These are phyloP conservation scores for Chaetodon trifascialis DNA, from an alignment of 2,113 vertebrate species.

Conservation along the genomic window DNA sequence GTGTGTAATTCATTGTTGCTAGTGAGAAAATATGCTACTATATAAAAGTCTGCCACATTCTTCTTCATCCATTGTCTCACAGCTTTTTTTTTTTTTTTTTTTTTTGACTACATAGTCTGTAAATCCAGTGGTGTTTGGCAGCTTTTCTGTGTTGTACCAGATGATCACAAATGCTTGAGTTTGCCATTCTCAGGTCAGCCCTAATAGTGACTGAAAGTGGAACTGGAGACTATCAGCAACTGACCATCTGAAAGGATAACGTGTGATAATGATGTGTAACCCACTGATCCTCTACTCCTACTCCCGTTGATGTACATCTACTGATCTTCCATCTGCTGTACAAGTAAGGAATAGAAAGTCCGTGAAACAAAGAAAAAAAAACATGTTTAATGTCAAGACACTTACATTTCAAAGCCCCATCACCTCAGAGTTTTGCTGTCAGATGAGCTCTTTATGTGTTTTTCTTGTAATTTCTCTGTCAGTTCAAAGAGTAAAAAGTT, in stretches of 20 bases:
- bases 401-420: constrained; percentile 23
- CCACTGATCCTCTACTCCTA: constrained; percentile 27
- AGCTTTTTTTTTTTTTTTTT: background rate
- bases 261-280: constrained; percentile 48
- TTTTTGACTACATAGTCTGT: background rate
- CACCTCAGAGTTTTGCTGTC: background rate
- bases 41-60: too few relatives aligned
- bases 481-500: constrained; percentile 29
- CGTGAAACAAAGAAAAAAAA: background rate
- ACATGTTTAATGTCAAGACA: constrained; percentile 22
- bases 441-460: constrained; percentile 6
- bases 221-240: constrained; percentile 20
- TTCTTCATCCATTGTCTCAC: background rate
- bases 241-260: constrained; percentile 26
- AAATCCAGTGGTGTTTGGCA: constrained; percentile 4
- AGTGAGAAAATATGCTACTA: too few relatives aligned
- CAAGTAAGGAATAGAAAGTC: constrained; percentile 6
- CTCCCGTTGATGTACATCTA: constrained; percentile 19
- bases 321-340: constrained; percentile 10
- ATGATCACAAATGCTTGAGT: constrained; percentile 9
- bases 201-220: background rate
- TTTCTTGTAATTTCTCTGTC: background rate
- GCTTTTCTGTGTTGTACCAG: background rate
- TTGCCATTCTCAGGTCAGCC: background rate
- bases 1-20: too few relatives aligned